These are phyloP conservation scores for Saguinus midas DNA, from an alignment of 2,113 vertebrate genomes.

Conservation along the genomic window DNA sequence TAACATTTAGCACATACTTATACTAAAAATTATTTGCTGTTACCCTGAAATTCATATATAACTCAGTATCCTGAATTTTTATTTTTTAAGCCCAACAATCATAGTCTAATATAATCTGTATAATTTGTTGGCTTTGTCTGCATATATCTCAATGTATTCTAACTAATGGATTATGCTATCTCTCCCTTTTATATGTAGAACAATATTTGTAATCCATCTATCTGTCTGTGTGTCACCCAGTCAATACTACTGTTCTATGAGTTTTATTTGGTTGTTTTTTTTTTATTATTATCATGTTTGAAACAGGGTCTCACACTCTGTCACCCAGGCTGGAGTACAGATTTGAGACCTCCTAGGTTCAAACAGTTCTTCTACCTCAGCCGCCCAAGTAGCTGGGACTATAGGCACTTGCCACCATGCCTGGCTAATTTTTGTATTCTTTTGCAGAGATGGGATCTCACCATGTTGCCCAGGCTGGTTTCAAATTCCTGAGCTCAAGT, in stretches of 20 bases:
- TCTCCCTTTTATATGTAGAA: not conserved
- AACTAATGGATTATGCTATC: not conserved
- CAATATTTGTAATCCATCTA: not conserved
- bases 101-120: not conserved
- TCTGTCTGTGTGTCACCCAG: not conserved
- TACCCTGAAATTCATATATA: not conserved
- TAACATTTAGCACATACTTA: not conserved
- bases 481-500: too few relatives aligned
- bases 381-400: too few relatives aligned
- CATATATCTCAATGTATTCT: not conserved
- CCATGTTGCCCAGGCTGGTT: too few relatives aligned
- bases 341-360: too few relatives aligned
- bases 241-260: not conserved
- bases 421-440: too few relatives aligned
- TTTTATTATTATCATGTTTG: too few relatives aligned
- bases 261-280: too few relatives aligned
- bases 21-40: not conserved
- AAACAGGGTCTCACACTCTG: too few relatives aligned
- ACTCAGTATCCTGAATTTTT: not conserved
- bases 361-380: too few relatives aligned
- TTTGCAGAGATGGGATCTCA: too few relatives aligned
- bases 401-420: too few relatives aligned
- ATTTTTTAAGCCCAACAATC: not conserved
- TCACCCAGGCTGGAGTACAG: too few relatives aligned
- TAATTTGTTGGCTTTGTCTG: not conserved